phyloP scores from a whole-genome alignment of 2,888 invertebrate species.

The Pseudolycoriella hygida region DNA sequence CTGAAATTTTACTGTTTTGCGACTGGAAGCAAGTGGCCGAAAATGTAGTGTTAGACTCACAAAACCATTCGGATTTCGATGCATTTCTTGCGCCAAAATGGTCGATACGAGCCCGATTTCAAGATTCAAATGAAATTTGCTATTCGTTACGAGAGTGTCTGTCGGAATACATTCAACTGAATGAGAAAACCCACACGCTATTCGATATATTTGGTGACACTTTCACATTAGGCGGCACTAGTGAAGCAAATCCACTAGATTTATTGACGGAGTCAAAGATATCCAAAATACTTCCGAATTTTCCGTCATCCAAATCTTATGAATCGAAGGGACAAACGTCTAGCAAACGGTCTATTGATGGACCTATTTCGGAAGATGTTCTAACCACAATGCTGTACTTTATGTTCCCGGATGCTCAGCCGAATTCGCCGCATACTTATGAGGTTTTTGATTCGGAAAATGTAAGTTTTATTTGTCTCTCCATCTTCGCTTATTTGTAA shows the following conservation, averaged over 20 bases:
- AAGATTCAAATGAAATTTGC: constrained; percentile 47
- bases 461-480: constrained; percentile 22
- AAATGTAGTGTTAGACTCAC: constrained; percentile 72
- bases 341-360: constrained; percentile 27
- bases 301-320: constrained; percentile 26
- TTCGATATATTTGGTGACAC: constrained; percentile 22
- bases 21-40: constrained; percentile 80
- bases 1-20: constrained; percentile 56
- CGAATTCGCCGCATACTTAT: constrained; percentile 38
- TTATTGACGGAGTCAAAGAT: constrained; percentile 60
- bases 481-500: constrained; percentile 15
- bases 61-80: constrained; percentile 74
- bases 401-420: constrained; percentile 76
- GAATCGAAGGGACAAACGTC: constrained; percentile 27
- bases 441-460: constrained; percentile 31
- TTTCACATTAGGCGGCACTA: constrained; percentile 30
- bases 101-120: constrained; percentile 47
- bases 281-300: constrained; percentile 35
- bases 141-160: constrained; percentile 55
- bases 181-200: constrained; percentile 11
- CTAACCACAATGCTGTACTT: constrained; percentile 63
- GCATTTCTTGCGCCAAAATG: constrained; percentile 63
- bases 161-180: constrained; percentile 34
- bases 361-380: constrained; percentile 59
- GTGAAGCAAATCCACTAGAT: constrained; percentile 39